A percentile compares a stretch with the other conserved stretches of the same genome.
Conservation (phyloP, 2,113 vertebrate genomes). For the Sander lucioperca region DNA sequence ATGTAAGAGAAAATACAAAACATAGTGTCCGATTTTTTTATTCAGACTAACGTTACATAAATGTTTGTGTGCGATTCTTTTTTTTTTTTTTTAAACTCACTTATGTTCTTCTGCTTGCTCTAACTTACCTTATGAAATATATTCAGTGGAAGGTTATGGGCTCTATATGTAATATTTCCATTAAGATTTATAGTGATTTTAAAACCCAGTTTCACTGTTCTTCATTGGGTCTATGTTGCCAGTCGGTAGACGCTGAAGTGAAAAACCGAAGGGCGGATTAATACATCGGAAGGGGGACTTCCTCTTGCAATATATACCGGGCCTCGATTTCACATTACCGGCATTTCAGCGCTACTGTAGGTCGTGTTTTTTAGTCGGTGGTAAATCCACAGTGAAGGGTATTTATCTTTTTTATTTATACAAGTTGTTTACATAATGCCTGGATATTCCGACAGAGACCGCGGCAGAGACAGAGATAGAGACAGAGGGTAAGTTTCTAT, state of each 20-base stretch:
- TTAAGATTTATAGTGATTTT: not conserved
- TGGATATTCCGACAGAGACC: constrained; percentile 95
- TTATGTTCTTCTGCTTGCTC: not conserved
- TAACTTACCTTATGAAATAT: not conserved
- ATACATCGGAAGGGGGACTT: constrained; percentile 62
- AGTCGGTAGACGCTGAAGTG: not conserved
- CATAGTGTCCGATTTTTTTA: too few species aligned
- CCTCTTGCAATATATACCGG: constrained; percentile 76
- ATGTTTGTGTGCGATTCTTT: not conserved
- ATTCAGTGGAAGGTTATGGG: fast-evolving
- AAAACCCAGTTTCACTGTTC: not conserved
- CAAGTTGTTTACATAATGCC: constrained; percentile 85
- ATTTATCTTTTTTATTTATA: constrained; percentile 74
- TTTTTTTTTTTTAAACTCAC: too few species aligned
- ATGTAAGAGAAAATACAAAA: too few species aligned
- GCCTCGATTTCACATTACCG: constrained; percentile 64
- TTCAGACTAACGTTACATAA: not conserved
- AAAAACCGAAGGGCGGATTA: constrained; percentile 64
- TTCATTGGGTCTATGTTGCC: not conserved
- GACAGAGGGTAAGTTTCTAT: constrained; percentile 87
- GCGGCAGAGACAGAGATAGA: constrained; percentile 92
- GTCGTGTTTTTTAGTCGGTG: not conserved
- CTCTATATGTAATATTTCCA: not conserved
- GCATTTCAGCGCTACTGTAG: constrained; percentile 78
- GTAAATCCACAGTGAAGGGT: not conserved